phyloP scores from a whole-genome alignment of 1,140 invertebrate species.

The Diorhabda elongata region DNA sequence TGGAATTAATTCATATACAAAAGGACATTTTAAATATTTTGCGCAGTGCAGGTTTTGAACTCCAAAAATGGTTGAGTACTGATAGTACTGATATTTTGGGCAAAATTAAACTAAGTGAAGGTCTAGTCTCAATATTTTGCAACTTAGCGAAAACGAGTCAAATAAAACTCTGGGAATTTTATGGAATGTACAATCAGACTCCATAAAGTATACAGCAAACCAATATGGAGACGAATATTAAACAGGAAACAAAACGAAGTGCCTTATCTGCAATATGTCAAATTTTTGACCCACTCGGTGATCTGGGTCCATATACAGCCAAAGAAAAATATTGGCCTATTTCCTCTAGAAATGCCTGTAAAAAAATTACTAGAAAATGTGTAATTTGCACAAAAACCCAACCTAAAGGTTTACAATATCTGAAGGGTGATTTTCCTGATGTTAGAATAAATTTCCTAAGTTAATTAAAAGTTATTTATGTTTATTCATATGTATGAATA shows the following conservation, averaged over 20 bases:
- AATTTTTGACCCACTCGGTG: too few relatives aligned
- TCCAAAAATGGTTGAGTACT: slow-evolving; percentile 34
- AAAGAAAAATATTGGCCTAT: too few relatives aligned
- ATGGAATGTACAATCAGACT: too few relatives aligned
- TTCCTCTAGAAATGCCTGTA: slow-evolving; percentile 11
- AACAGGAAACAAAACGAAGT: too few relatives aligned
- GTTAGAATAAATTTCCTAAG: slow-evolving; percentile 12
- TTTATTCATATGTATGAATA: slow-evolving; percentile 21
- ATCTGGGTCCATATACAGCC: too few relatives aligned
- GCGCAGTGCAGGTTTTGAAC: slow-evolving; percentile 23
- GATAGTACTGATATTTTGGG: slow-evolving; percentile 21
- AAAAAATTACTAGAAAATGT: slow-evolving; percentile 5
- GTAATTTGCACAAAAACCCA: slow-evolving; percentile 22
- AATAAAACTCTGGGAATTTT: too few relatives aligned
- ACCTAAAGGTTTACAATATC: slow-evolving; percentile 17
- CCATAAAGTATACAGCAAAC: too few relatives aligned
- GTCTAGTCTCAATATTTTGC: slow-evolving; percentile 22
- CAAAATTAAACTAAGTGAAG: slow-evolving; percentile 18
- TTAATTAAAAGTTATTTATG: slow-evolving; percentile 22
- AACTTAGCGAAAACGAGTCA: too few relatives aligned
- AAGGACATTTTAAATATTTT: slow-evolving; percentile 28
- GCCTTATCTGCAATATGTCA: too few relatives aligned
- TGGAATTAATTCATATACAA: slow-evolving; percentile 22
- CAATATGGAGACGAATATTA: too few relatives aligned
- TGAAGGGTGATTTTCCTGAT: slow-evolving; percentile 15